Percentiles rank a stretch among this genome's conserved stretches.
Conservation (phyloP, 2,888 invertebrate species). For the Cyclophora punctaria region DNA sequence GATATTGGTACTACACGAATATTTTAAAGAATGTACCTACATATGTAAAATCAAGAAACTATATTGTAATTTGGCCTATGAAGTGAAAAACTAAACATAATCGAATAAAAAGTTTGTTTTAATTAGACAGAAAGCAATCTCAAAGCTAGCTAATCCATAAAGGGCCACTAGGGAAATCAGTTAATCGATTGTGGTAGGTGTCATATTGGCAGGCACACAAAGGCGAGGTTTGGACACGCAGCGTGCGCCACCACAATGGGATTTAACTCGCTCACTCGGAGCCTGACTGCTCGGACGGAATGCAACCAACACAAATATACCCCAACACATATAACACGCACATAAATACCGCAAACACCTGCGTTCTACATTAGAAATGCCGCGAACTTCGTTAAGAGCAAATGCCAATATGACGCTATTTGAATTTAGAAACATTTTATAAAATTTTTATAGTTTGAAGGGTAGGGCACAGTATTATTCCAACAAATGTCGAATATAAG, state of each 20-base stretch:
- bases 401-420: too few relatives aligned
- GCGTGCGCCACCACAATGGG: constrained; percentile 41
- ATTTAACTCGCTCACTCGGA: constrained; percentile 25
- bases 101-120: neutral
- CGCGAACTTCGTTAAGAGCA: too few relatives aligned
- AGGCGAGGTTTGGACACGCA: constrained; percentile 41
- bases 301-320: constrained; percentile 19
- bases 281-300: constrained; percentile 28
- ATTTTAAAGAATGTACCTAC: too few relatives aligned
- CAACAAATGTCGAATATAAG: neutral
- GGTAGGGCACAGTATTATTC: too few relatives aligned
- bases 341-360: neutral
- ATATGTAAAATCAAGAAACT: too few relatives aligned
- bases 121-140: neutral
- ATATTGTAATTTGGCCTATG: too few relatives aligned
- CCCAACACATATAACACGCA: neutral
- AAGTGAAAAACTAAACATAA: too few relatives aligned
- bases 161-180: constrained; percentile 30
- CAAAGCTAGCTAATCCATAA: constrained; percentile 16
- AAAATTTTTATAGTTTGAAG: too few relatives aligned
- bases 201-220: constrained; percentile 43
- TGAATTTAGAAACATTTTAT: too few relatives aligned
- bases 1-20: too few relatives aligned
- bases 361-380: too few relatives aligned
- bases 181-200: constrained; percentile 53